phyloP scores from a whole-genome alignment of 2,888 invertebrate genomes.

The Morpho helenor region DNA sequence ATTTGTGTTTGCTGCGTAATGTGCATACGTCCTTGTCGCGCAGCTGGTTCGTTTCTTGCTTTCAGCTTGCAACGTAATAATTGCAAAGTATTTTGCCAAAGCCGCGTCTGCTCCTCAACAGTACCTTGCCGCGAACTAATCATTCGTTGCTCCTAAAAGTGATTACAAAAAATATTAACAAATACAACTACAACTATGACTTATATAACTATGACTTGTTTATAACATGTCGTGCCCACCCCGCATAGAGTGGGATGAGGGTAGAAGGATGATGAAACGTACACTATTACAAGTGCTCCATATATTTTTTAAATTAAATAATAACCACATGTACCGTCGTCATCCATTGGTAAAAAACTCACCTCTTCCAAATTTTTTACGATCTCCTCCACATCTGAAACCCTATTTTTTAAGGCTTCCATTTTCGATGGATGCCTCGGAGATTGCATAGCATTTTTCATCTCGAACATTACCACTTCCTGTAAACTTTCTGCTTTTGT shows the following conservation, averaged over 20 bases:
- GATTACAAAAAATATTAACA: background rate
- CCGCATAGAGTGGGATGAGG: too few relatives aligned
- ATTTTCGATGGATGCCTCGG: constrained; percentile 75
- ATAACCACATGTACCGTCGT: too few relatives aligned
- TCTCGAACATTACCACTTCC: constrained; percentile 72
- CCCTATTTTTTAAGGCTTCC: constrained; percentile 81
- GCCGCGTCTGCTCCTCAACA: constrained; percentile 66
- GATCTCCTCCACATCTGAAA: constrained; percentile 79
- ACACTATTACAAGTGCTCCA: too few relatives aligned
- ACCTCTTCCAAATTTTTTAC: constrained; percentile 64
- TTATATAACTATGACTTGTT: too few relatives aligned
- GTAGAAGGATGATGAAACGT: too few relatives aligned
- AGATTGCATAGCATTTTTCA: constrained; percentile 73
- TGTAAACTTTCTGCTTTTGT: constrained; percentile 77
- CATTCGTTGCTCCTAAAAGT: constrained; percentile 59
- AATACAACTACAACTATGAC: too few relatives aligned
- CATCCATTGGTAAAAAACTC: background rate
- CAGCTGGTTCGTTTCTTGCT: constrained; percentile 69
- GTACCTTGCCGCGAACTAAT: constrained; percentile 68
- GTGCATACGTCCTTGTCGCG: constrained; percentile 77
- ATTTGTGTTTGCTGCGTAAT: constrained; percentile 82
- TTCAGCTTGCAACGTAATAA: constrained; percentile 78
- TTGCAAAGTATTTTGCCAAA: constrained; percentile 65
- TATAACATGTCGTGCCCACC: too few relatives aligned
- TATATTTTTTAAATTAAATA: too few relatives aligned